Evolutionary conservation across 2,113 vertebrate genomes (phyloP).

Genomic region (Corythaeola cristata): DNA sequence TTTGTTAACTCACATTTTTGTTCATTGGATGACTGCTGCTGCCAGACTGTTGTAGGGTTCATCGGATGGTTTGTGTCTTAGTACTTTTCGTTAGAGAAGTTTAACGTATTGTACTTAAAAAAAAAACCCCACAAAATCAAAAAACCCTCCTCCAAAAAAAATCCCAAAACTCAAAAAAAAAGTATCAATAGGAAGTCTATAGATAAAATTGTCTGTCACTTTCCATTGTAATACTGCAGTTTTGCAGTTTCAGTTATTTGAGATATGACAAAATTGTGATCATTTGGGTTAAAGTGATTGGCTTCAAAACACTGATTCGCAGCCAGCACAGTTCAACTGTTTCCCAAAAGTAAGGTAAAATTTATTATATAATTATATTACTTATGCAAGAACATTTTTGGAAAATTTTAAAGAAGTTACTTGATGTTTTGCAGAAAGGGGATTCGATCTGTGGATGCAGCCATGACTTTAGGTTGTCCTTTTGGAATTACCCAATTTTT

Average conservation of each 20-base stretch:
- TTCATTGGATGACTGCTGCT: neutral
- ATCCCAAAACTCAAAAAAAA: neutral
- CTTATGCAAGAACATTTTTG: neutral
- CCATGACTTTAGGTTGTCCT: neutral
- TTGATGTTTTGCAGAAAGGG: neutral
- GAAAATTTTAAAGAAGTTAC: neutral
- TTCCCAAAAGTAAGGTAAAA: neutral
- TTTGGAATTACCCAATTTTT: neutral
- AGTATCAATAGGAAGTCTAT: neutral
- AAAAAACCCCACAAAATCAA: no score
- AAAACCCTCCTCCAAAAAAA: neutral
- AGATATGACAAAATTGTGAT: neutral
- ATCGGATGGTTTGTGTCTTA: neutral
- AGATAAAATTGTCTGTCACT: neutral
- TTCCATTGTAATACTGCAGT: neutral
- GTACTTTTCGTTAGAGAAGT: neutral
- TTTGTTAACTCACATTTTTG: neutral
- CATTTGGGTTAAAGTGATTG: neutral
- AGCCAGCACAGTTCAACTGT: neutral
- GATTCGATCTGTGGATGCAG: neutral
- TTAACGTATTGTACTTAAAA: neutral
- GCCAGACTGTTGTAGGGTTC: neutral
- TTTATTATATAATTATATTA: neutral
- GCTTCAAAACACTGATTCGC: neutral
- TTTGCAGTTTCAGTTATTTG: neutral